Percentiles rank a stretch among this genome's conserved stretches.
Evolutionary conservation across 2,797 vertebrate genomes (phyloP).

Genomic region (Phoebastria nigripes): DNA sequence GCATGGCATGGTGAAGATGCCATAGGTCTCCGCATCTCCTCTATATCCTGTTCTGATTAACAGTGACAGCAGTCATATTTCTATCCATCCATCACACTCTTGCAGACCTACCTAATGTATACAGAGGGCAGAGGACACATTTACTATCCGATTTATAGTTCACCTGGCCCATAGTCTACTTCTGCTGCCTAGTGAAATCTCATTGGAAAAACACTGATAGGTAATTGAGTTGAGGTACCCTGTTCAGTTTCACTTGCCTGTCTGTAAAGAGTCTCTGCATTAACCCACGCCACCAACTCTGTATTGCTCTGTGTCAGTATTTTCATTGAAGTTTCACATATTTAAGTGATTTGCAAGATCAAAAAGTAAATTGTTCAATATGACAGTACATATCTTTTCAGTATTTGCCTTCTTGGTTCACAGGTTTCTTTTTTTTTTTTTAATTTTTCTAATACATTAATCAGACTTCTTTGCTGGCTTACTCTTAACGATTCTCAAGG

Average conservation of each 20-base stretch:
- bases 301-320: accelerated
- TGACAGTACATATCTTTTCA: not conserved
- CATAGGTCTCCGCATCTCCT: not conserved
- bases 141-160: accelerated
- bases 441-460: not conserved
- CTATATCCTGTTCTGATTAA: not conserved
- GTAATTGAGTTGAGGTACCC: not conserved
- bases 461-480: not conserved
- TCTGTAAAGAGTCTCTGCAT: not conserved
- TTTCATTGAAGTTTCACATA: not conserved
- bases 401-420: not conserved
- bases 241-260: not conserved
- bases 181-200: not conserved
- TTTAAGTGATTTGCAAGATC: not conserved
- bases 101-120: not conserved
- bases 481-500: not conserved
- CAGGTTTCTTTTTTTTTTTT: not conserved
- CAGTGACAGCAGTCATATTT: not conserved
- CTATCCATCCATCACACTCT: not conserved
- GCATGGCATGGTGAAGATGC: not conserved
- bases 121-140: not conserved
- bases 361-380: not conserved
- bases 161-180: not conserved
- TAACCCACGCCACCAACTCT: not conserved
- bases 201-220: not conserved